Evolutionary conservation across 2,888 invertebrate species (phyloP).

Genomic region (Parnassius orleans): DNA sequence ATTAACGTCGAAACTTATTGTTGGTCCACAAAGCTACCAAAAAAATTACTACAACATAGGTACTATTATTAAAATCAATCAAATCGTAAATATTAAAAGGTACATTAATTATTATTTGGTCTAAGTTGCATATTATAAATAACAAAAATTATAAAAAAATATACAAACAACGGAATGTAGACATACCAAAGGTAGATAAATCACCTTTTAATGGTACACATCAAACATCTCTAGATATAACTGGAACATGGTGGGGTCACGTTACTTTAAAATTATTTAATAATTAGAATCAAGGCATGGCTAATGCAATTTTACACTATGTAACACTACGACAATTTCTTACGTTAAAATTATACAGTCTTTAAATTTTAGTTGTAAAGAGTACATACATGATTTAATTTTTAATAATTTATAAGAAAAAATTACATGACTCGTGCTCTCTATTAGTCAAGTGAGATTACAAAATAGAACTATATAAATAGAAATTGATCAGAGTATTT

Average conservation of each 20-base stretch:
- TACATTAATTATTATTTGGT: conserved; percentile 82
- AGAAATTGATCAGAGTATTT: conserved; percentile 67
- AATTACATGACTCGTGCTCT: conserved; percentile 73
- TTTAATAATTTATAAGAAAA: conserved; percentile 53
- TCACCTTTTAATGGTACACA: conserved; percentile 67
- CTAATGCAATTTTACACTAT: conserved; percentile 75
- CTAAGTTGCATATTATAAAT: conserved; percentile 79
- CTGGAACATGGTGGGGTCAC: conserved; percentile 80
- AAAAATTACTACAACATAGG: conserved; percentile 57
- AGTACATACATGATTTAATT: conserved; percentile 70
- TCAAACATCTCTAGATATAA: conserved; percentile 74
- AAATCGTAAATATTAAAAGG: conserved; percentile 75
- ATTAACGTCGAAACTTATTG: conserved; percentile 71
- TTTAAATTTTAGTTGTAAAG: conserved; percentile 75
- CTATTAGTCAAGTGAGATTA: conserved; percentile 78
- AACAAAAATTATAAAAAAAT: conserved; percentile 72
- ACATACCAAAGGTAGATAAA: conserved; percentile 70
- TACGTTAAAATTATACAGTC: conserved; percentile 77
- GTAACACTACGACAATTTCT: conserved; percentile 75
- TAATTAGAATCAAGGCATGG: conserved; percentile 63
- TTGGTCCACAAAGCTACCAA: conserved; percentile 80
- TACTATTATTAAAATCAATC: conserved; percentile 61
- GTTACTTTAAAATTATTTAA: conserved; percentile 48
- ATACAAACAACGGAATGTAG: conserved; percentile 80
- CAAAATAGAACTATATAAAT: conserved; percentile 73